Evolutionary conservation across 2,113 vertebrate species (phyloP).

Genomic region (Mesoclemmys tuberculata): DNA sequence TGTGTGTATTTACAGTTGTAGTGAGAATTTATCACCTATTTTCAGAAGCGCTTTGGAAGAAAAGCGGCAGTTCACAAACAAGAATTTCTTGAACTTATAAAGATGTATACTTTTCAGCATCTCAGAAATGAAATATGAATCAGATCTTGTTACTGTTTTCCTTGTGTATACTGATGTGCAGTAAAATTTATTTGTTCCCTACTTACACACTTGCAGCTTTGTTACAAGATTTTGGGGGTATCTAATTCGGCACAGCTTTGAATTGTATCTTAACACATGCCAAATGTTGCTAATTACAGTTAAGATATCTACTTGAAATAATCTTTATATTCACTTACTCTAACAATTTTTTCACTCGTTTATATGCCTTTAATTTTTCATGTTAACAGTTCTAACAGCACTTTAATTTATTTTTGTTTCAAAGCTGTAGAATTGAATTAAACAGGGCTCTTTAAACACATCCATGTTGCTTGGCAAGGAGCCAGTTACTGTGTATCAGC

Average conservation of each 20-base stretch:
- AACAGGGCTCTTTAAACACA: slow-evolving; percentile 52
- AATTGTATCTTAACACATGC: slow-evolving; percentile 52
- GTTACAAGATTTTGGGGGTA: slow-evolving; percentile 69
- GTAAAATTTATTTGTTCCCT: slow-evolving; percentile 66
- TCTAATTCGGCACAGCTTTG: slow-evolving; percentile 71
- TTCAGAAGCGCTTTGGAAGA: background rate
- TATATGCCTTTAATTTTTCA: slow-evolving; percentile 70
- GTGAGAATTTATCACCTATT: background rate
- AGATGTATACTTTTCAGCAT: background rate
- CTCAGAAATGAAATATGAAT: slow-evolving; percentile 37
- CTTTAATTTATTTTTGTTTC: slow-evolving; percentile 68
- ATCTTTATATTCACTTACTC: slow-evolving; percentile 68
- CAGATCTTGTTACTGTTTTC: slow-evolving; percentile 31
- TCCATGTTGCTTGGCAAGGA: slow-evolving; percentile 59
- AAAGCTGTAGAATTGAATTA: slow-evolving; percentile 65
- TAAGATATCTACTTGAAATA: slow-evolving; percentile 72
- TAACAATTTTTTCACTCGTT: slow-evolving; percentile 48
- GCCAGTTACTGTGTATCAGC: slow-evolving; percentile 53
- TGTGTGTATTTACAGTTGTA: background rate
- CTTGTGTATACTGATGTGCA: slow-evolving; percentile 35
- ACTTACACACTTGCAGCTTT: slow-evolving; percentile 71
- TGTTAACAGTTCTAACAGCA: slow-evolving; percentile 56
- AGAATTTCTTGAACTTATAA: background rate
- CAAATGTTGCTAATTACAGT: slow-evolving; percentile 73
- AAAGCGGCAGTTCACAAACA: slow-evolving; percentile 2